Evolutionary conservation across 1,140 invertebrate species (phyloP).

Genomic region (Leptoteleia sp.): DNA sequence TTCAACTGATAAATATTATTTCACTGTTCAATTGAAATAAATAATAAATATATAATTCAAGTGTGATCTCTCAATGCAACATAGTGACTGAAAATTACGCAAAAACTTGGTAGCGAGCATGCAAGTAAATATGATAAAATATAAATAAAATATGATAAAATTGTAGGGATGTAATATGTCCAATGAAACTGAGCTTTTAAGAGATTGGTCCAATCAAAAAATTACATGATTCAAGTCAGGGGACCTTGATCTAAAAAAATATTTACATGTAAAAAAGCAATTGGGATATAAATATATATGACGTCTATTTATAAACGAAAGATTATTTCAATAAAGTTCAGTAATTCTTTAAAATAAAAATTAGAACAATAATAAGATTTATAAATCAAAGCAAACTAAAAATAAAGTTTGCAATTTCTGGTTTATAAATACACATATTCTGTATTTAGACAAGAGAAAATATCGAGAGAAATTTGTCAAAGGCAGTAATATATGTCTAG

Average conservation of each 20-base stretch:
- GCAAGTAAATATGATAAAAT: constrained; percentile 18
- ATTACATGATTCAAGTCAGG: constrained; percentile 22
- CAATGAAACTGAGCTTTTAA: constrained; percentile 25
- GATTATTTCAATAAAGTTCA: background rate
- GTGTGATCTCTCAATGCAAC: too few species aligned
- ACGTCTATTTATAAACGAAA: background rate
- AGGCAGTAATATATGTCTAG: too few species aligned
- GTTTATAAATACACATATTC: constrained; percentile 11
- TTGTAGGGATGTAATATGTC: constrained; percentile 9
- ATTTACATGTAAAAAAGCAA: constrained; percentile 19
- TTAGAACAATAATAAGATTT: background rate
- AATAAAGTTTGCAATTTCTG: background rate
- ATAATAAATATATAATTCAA: too few species aligned
- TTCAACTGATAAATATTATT: too few species aligned
- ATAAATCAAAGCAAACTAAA: constrained; percentile 8
- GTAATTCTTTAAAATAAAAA: background rate
- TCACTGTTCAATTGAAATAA: too few species aligned
- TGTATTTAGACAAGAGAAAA: background rate
- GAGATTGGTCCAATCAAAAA: constrained; percentile 29
- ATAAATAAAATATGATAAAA: constrained; percentile 18
- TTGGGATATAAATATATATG: constrained; percentile 1
- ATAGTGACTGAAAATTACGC: constrained; percentile 5
- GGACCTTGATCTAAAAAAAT: constrained; percentile 35
- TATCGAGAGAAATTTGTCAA: too few species aligned
- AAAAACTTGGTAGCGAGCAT: constrained; percentile 18